Conservation (phyloP, 2,797 vertebrate species). For the Mus spretus region DNA sequence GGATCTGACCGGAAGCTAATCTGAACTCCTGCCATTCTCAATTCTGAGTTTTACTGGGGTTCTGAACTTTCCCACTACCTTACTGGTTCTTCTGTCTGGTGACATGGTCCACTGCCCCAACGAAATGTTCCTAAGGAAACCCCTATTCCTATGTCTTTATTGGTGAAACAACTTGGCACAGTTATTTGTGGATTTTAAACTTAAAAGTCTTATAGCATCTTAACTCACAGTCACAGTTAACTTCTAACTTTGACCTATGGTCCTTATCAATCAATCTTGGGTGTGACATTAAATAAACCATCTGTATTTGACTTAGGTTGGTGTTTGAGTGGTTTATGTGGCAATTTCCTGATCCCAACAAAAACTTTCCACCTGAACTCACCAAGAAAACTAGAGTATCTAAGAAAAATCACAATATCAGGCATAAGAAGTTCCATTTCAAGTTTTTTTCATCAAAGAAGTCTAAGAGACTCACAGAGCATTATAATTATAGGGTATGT, state of each 20-base stretch:
- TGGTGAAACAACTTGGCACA: background rate
- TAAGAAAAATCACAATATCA: too few relatives aligned
- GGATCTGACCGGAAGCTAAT: too few relatives aligned
- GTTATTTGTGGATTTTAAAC: background rate
- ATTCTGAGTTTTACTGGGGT: too few relatives aligned
- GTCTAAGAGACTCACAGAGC: background rate
- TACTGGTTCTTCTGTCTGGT: too few relatives aligned
- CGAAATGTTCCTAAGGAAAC: background rate
- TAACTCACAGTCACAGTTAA: background rate
- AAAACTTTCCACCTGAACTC: too few relatives aligned
- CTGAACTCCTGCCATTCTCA: too few relatives aligned
- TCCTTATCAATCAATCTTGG: background rate
- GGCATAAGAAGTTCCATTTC: background rate
- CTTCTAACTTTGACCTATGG: background rate
- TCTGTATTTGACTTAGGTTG: background rate
- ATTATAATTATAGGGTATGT: too few relatives aligned
- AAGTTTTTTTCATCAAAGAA: background rate
- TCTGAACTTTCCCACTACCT: too few relatives aligned
- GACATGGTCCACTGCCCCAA: too few relatives aligned
- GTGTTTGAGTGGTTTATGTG: background rate
- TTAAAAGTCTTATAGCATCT: background rate
- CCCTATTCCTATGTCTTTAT: background rate
- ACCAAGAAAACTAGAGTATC: too few relatives aligned
- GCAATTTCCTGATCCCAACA: background rate
- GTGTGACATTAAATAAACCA: background rate